Base-by-base conservation (phyloP, 37 sponge, comb jelly and placozoan genomes). In the Lycopodina hypogea region DNA sequence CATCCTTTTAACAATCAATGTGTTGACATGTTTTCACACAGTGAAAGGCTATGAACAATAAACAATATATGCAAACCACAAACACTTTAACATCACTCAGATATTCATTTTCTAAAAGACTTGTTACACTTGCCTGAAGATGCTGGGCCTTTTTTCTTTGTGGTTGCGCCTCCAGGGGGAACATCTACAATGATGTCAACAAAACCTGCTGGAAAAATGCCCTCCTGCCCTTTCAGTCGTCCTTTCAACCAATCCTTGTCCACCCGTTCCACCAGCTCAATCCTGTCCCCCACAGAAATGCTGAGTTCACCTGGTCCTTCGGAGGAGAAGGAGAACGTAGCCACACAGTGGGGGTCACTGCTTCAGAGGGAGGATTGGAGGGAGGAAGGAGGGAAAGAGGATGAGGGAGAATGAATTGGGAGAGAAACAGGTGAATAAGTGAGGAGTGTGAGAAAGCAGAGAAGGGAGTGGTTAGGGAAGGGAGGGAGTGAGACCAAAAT, bases 221-320 rank as follows among this genome's bases (percentile, higher is more conserved):
- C 90, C 42, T 68, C 78, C 55, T 68, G 21, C 3, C 74, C 78
- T 0, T 55, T 66, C 41, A 80, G 50, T 28, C 68, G 60, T 2
- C 94, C 94, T 75, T 68, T 90, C 56, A 93, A 52, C 94, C 94
- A 93, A 29, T 83, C 87, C 8, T 51, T 68, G 26, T 70, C 88
- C 15, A 89, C 83, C 30, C 76, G 69, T 52, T 79, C 85, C 29
- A 90, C 7, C 61, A 93, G 82, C 56, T 71, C 76, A 29, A 93
- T 80, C 56, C 40, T 33, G 45, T 93, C 94, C 41, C 95, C 95
- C 22, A 60, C 17, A 6, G 38, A 19, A 42, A 94, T n/a, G 30
- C 74, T 36, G 29, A 94, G 84, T 29, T 94, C 95, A 67, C 61
- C 84, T 14, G 81, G 68, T 52, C 77, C 72, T 39, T 70, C 92